Evolutionary conservation across 2,888 invertebrate genomes (phyloP).

Genomic region (Melanostoma mellinum): DNA sequence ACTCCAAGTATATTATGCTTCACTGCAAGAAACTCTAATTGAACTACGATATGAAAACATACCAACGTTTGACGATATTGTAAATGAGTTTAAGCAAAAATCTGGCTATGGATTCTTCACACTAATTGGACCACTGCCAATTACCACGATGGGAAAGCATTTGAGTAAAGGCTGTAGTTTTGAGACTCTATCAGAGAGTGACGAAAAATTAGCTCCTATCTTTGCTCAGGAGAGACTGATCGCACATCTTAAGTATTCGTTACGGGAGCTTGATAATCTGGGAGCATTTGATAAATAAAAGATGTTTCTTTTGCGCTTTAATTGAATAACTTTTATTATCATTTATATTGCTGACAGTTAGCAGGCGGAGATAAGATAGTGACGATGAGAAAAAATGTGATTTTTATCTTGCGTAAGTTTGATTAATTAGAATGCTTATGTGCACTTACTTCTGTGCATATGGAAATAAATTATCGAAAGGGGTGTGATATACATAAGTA

Average conservation of each 20-base stretch:
- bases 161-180: conserved; percentile 76
- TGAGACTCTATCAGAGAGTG: conserved; percentile 76
- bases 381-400: too few relatives aligned
- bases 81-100: conserved; percentile 75
- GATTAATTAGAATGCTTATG: too few relatives aligned
- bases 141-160: conserved; percentile 77
- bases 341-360: too few relatives aligned
- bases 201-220: conserved; percentile 75
- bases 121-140: conserved; percentile 77
- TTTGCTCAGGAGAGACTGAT: conserved; percentile 75
- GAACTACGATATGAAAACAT: conserved; percentile 73
- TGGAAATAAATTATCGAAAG: too few relatives aligned
- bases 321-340: too few relatives aligned
- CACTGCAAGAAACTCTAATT: conserved; percentile 75
- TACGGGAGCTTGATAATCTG: conserved; percentile 77
- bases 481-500: too few relatives aligned
- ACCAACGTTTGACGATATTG: conserved; percentile 76
- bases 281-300: conserved; percentile 72
- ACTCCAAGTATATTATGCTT: conserved; percentile 76
- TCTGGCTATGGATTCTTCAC: conserved; percentile 78
- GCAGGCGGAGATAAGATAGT: too few relatives aligned
- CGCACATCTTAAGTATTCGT: conserved; percentile 76
- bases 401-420: too few relatives aligned
- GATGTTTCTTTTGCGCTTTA: not conserved
- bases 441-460: too few relatives aligned